phyloP scores from a whole-genome alignment of 2,888 invertebrate species.

The Orchesella flavescens region DNA sequence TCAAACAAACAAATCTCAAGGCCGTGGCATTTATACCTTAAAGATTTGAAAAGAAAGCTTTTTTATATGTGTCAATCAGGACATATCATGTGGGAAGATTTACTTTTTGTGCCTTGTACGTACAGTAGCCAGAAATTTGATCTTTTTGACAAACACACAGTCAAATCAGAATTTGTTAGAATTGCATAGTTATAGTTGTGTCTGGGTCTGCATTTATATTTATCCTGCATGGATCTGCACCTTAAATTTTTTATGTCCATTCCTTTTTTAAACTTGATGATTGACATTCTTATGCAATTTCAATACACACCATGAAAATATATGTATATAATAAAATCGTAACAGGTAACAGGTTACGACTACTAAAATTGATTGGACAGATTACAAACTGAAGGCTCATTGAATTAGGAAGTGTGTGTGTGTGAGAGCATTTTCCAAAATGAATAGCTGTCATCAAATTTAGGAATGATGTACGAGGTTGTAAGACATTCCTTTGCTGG shows the following conservation, averaged over 20 bases:
- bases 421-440: conserved; percentile 31
- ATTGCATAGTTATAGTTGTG: too few species aligned
- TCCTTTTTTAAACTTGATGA: conserved; percentile 22
- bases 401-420: conserved; percentile 60
- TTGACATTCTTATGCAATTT: conserved; percentile 41
- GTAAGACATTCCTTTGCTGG: conserved; percentile 19
- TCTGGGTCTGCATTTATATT: too few species aligned
- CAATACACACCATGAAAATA: not conserved
- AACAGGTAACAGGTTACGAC: not conserved
- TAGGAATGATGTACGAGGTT: conserved; percentile 58
- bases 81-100: conserved; percentile 39
- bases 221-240: too few species aligned
- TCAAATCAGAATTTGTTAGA: too few species aligned
- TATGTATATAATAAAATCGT: not conserved
- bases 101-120: conserved; percentile 15
- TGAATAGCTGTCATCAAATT: conserved; percentile 57
- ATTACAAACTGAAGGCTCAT: conserved; percentile 58
- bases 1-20: not conserved
- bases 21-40: not conserved
- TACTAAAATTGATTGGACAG: conserved; percentile 56
- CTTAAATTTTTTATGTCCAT: too few species aligned
- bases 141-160: too few species aligned
- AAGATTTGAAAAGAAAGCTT: conserved; percentile 9
- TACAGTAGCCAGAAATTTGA: too few species aligned
- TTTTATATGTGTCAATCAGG: conserved; percentile 26